Percentiles rank a stretch among this genome's conserved stretches.
Conservation (phyloP, 2,113 vertebrate genomes). For the Paracanthobrama guichenoti region DNA sequence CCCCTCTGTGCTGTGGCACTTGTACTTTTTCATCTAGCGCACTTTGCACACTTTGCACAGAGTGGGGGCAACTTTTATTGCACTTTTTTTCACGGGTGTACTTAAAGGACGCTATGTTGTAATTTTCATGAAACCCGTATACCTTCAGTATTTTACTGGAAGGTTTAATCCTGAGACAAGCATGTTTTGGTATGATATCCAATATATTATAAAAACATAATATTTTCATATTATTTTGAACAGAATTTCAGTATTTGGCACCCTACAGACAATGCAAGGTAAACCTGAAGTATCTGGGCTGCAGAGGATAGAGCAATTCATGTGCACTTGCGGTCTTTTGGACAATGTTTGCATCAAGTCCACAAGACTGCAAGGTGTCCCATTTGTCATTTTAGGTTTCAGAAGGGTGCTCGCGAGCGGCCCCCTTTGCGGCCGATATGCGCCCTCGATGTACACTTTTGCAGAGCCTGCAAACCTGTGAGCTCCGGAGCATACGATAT, state of each 20-base stretch:
- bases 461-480: too few species aligned
- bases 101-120: background rate
- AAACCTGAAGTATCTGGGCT: background rate
- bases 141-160: background rate
- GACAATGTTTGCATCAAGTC: too few species aligned
- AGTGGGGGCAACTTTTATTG: constrained; percentile 46
- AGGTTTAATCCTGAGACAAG: background rate
- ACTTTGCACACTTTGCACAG: constrained; percentile 44
- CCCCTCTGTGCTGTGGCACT: constrained; percentile 61
- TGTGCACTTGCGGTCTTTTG: too few species aligned
- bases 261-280: background rate
- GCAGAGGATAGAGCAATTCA: background rate
- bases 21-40: constrained; percentile 49
- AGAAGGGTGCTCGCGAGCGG: too few species aligned
- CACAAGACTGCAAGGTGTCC: too few species aligned
- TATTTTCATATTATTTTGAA: background rate
- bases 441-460: too few species aligned
- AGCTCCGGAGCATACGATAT: too few species aligned
- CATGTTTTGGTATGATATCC: background rate
- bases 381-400: too few species aligned
- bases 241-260: background rate
- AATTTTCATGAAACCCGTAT: background rate
- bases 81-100: background rate
- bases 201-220: background rate
- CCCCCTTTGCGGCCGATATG: too few species aligned